Conservation (phyloP, 1,140 invertebrate genomes). For the Armadillidium nasatum region DNA sequence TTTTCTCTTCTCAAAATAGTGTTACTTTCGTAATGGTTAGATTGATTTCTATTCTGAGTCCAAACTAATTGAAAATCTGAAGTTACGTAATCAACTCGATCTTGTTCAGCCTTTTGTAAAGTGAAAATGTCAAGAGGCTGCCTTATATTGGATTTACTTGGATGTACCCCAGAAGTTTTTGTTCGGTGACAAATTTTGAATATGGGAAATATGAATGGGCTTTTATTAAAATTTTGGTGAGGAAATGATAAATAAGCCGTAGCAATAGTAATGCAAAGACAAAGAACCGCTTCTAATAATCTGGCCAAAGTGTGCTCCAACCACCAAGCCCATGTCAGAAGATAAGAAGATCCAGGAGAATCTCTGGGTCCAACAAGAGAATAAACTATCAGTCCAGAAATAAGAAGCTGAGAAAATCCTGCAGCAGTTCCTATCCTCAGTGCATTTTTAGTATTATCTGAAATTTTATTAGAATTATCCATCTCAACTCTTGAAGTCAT, state of each 20-base stretch:
- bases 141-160: not conserved
- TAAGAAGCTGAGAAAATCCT: not conserved
- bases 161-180: not conserved
- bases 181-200: not conserved
- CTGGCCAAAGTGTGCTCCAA: not conserved
- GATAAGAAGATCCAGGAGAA: not conserved
- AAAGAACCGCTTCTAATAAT: not conserved
- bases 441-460: not conserved
- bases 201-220: not conserved
- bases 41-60: not conserved
- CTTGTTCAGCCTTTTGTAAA: not conserved
- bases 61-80: not conserved
- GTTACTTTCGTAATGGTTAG: not conserved
- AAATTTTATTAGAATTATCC: not conserved
- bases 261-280: not conserved
- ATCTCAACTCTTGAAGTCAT: not conserved
- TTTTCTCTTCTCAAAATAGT: not conserved
- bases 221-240: not conserved
- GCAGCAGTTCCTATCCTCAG: not conserved
- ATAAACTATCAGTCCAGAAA: not conserved
- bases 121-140: not conserved
- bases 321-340: not conserved
- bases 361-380: not conserved
- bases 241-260: not conserved
- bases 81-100: not conserved